Percentiles rank a stretch among this genome's conserved stretches.
phyloP scores from a whole-genome alignment of 2,888 invertebrate genomes.

The Sycophila texana region DNA sequence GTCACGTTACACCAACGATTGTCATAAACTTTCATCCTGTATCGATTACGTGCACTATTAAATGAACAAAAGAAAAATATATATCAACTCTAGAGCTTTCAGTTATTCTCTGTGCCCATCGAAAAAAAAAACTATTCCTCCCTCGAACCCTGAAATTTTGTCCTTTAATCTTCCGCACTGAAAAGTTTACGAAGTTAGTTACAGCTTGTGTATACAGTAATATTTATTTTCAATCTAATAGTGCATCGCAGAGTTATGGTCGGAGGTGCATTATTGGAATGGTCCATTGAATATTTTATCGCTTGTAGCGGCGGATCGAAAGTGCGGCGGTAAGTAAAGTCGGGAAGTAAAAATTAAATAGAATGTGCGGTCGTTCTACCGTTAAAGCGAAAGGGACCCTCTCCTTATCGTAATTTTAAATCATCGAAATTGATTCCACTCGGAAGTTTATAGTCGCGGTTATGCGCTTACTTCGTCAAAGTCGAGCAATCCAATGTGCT shows the following conservation, averaged over 20 bases:
- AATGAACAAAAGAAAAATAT: conserved; percentile 57
- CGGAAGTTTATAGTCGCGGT: conserved; percentile 34
- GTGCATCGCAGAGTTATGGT: neutral
- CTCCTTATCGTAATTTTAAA: conserved; percentile 34
- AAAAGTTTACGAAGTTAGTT: neutral
- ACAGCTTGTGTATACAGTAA: neutral
- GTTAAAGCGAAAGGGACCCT: conserved; percentile 10
- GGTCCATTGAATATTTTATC: conserved; percentile 36
- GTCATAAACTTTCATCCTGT: conserved; percentile 61
- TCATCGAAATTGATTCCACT: conserved; percentile 48
- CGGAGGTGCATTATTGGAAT: neutral
- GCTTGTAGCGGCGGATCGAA: neutral
- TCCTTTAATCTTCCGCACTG: neutral
- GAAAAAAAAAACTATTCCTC: no score
- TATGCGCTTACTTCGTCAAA: conserved; percentile 37
- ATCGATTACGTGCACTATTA: conserved; percentile 58
- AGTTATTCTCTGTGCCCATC: no score
- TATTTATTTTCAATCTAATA: neutral
- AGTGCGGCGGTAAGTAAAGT: conserved; percentile 45
- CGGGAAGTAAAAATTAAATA: conserved; percentile 42
- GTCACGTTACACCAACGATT: conserved; percentile 57
- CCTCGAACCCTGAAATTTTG: neutral
- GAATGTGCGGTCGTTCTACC: conserved; percentile 16
- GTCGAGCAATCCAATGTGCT: conserved; percentile 29
- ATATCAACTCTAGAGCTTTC: neutral